Conservation (phyloP, 2,888 invertebrate genomes). For the Parthenolecanium corni region DNA sequence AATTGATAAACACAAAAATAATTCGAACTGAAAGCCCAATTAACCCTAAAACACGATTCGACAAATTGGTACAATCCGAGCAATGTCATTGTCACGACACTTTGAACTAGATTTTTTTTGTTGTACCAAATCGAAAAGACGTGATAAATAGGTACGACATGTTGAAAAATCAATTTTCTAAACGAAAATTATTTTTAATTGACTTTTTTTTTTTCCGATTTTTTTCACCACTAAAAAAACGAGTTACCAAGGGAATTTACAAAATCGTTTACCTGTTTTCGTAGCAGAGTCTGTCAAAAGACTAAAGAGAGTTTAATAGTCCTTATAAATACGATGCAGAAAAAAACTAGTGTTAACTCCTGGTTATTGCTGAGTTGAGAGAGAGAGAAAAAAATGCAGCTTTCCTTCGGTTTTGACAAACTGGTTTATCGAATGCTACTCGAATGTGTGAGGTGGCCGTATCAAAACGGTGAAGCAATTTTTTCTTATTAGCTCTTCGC, state of each 20-base stretch:
- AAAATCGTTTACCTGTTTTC: conserved; percentile 20
- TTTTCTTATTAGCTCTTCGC: too few relatives aligned
- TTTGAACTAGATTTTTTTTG: neutral
- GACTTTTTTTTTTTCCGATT: neutral
- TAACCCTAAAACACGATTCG: neutral
- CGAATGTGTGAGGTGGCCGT: too few relatives aligned
- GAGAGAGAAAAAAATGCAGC: conserved; percentile 14
- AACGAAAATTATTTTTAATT: too few relatives aligned
- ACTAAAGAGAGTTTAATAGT: neutral
- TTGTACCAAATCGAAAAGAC: too few relatives aligned
- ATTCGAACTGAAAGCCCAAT: neutral
- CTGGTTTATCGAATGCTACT: conserved; percentile 22
- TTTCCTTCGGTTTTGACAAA: conserved; percentile 21
- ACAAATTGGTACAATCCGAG: conserved; percentile 3
- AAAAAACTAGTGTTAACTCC: too few relatives aligned
- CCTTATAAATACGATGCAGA: too few relatives aligned
- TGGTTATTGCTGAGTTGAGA: too few relatives aligned
- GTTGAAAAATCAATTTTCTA: too few relatives aligned
- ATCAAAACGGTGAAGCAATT: too few relatives aligned
- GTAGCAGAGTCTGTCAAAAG: conserved; percentile 10
- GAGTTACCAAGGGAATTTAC: neutral
- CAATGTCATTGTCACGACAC: conserved; percentile 9
- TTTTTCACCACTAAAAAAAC: conserved; percentile 17
- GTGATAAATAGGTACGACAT: too few relatives aligned
- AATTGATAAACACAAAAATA: neutral